phyloP scores from a whole-genome alignment of 92 coral and sea anemone genomes.

The Actinostola sp. region DNA sequence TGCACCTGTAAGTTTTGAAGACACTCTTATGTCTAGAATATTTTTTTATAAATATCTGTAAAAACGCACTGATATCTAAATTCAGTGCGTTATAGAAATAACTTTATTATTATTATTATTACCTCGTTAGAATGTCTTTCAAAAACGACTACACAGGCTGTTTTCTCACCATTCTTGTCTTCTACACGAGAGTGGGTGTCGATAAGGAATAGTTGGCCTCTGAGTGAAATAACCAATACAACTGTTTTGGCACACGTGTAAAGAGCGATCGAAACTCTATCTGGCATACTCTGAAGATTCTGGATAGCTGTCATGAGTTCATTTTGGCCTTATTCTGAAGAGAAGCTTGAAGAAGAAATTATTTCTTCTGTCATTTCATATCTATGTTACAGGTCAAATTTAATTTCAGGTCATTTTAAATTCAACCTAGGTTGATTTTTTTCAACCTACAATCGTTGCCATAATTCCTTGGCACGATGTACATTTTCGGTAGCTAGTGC shows the following conservation, averaged over 20 bases:
- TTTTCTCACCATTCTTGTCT: conserved; percentile 11
- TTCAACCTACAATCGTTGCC: too few species aligned
- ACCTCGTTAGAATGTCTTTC: conserved; percentile 6
- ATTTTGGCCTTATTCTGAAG: conserved; percentile 20
- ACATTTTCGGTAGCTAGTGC: too few species aligned
- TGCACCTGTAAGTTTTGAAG: too few species aligned
- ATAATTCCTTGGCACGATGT: too few species aligned
- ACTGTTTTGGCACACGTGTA: conserved; percentile 25
- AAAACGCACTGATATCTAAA: too few species aligned
- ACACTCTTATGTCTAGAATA: too few species aligned
- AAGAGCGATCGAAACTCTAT: conserved; percentile 10
- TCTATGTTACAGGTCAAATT: too few species aligned
- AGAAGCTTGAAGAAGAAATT: conserved; percentile 10
- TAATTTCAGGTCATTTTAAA: too few species aligned
- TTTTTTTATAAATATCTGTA: too few species aligned
- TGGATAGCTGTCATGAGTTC: conserved; percentile 15
- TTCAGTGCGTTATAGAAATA: too few species aligned
- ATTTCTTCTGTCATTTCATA: conserved; percentile 38
- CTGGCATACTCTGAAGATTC: neutral
- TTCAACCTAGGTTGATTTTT: too few species aligned
- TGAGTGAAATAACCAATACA: conserved; percentile 19
- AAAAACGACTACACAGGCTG: conserved; percentile 18
- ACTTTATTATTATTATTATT: too few species aligned
- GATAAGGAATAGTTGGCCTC: conserved; percentile 27
- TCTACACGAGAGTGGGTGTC: conserved; percentile 26